A percentile compares a stretch with the other conserved stretches of the same genome.
These are phyloP conservation scores for Actenoides lindsayi DNA, from an alignment of 2,113 vertebrate species.

Conservation along the genomic window DNA sequence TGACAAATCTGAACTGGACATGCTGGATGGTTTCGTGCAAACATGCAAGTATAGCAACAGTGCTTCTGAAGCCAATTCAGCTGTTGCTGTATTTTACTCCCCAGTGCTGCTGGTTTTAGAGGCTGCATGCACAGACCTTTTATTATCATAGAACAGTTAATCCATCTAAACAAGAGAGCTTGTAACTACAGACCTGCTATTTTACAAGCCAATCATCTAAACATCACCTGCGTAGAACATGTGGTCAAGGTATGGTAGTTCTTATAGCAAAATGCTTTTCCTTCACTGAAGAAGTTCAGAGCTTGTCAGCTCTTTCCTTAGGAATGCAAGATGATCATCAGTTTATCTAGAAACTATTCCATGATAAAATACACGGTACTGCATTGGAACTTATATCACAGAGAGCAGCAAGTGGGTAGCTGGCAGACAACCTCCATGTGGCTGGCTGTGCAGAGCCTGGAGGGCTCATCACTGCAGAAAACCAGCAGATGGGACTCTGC, in stretches of 20 bases:
- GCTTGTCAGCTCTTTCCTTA: neutral
- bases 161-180: neutral
- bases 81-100: slow-evolving; percentile 34
- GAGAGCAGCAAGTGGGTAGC: accelerated
- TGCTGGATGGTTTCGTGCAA: neutral
- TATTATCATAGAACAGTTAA: slow-evolving; percentile 42
- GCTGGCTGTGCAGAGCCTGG: neutral
- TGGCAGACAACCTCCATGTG: neutral
- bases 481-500: neutral
- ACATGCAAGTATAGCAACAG: slow-evolving; percentile 1
- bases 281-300: neutral
- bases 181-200: neutral
- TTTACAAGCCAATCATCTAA: neutral
- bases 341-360: neutral
- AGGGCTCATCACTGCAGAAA: neutral
- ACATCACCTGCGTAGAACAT: neutral
- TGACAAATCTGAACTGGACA: neutral
- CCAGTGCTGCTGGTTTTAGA: neutral
- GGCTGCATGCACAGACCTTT: neutral
- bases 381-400: neutral
- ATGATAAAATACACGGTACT: neutral
- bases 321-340: neutral
- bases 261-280: neutral
- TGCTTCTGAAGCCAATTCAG: slow-evolving; percentile 4
- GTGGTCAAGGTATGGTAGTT: neutral